Percentiles rank a stretch among this genome's conserved stretches.
phyloP scores from a whole-genome alignment of 2,888 invertebrate genomes.

The Acanthosepion esculentum region DNA sequence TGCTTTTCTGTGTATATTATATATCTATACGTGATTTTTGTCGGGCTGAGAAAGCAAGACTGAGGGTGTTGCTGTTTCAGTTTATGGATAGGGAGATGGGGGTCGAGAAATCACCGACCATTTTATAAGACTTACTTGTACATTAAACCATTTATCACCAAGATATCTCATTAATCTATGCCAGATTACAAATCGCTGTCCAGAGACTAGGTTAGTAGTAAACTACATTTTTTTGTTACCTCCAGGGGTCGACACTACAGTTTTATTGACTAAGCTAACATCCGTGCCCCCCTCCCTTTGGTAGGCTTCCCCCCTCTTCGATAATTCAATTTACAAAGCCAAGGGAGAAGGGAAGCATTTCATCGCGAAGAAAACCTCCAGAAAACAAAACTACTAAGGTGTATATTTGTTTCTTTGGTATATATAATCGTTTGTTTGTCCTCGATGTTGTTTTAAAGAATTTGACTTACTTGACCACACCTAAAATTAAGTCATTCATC shows the following conservation, averaged over 20 bases:
- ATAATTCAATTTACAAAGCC: not conserved
- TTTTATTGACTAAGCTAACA: not conserved
- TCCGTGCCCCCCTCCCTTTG: not conserved
- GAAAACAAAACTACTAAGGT: not conserved
- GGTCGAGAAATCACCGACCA: not conserved
- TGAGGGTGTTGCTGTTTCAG: slow-evolving; percentile 21
- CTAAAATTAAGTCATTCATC: slow-evolving; percentile 33
- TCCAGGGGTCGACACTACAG: not conserved
- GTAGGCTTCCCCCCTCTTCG: no score
- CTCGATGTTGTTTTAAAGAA: not conserved
- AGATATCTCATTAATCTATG: no score
- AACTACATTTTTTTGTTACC: not conserved
- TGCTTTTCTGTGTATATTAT: not conserved
- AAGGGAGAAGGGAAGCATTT: not conserved
- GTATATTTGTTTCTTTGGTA: no score
- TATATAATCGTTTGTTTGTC: not conserved
- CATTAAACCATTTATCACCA: not conserved
- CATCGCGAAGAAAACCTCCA: not conserved
- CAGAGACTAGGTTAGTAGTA: not conserved
- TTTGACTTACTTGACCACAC: not conserved
- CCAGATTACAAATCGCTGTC: not conserved
- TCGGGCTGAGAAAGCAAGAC: not conserved
- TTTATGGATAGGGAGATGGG: not conserved
- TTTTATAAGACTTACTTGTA: not conserved
- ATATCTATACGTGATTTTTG: not conserved